phyloP scores from a whole-genome alignment of 2,888 invertebrate species.

The Hesperia comma region DNA sequence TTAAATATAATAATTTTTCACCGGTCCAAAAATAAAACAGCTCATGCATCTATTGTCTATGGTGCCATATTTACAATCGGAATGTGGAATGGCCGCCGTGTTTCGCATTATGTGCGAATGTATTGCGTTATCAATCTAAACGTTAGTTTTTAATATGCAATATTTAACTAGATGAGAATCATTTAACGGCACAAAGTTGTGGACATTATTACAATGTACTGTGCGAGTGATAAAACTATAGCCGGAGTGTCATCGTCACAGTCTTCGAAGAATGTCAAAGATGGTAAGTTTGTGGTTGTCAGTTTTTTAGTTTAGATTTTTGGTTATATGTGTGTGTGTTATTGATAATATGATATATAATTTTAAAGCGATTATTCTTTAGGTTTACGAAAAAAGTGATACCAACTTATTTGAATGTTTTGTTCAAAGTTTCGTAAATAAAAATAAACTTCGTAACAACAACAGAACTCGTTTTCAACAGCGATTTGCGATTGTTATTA shows the following conservation, averaged over 20 bases:
- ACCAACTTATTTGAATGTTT: not conserved
- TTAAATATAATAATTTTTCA: conserved; percentile 7
- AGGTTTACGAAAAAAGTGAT: not conserved
- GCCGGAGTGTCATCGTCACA: conserved; percentile 89
- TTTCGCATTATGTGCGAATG: conserved; percentile 70
- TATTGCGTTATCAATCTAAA: conserved; percentile 65
- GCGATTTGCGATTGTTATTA: conserved; percentile 2
- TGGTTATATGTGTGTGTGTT: conserved; percentile 29
- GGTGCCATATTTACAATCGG: conserved; percentile 80
- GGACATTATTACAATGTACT: conserved; percentile 85
- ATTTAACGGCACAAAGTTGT: conserved; percentile 63
- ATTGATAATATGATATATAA: conserved; percentile 27
- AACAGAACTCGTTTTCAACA: conserved; percentile 1
- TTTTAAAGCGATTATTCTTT: conserved; percentile 6
- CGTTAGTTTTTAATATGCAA: conserved; percentile 72
- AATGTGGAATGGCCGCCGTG: conserved; percentile 82
- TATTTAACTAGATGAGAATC: conserved; percentile 85
- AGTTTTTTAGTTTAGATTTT: conserved; percentile 42
- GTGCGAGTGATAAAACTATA: conserved; percentile 90
- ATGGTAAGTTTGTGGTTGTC: conserved; percentile 85
- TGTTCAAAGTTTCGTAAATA: conserved; percentile 2
- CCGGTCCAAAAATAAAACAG: conserved; percentile 28
- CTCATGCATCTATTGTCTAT: conserved; percentile 55
- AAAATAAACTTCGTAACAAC: conserved; percentile 18
- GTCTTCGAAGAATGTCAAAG: conserved; percentile 88